These are phyloP conservation scores for Trinorchestia longiramus DNA, from an alignment of 1,140 invertebrate genomes.

Conservation along the genomic window DNA sequence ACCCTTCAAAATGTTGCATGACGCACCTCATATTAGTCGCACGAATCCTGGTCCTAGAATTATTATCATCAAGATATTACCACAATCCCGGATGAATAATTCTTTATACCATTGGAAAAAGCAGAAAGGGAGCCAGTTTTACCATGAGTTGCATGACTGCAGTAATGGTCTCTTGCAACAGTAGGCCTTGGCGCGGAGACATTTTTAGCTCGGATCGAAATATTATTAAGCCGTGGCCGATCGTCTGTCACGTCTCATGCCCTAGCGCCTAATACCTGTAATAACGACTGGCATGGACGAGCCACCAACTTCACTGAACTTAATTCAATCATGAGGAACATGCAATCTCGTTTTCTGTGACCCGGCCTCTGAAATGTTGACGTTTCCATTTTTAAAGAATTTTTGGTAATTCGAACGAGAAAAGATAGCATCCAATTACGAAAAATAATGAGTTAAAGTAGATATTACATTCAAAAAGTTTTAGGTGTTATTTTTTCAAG, in stretches of 20 bases:
- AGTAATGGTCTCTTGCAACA: background rate
- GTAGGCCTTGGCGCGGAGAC: background rate
- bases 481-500: no score
- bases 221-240: constrained; percentile 14
- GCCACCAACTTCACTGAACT: constrained; percentile 21
- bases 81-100: background rate
- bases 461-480: no score
- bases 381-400: no score
- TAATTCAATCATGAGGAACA: constrained; percentile 18
- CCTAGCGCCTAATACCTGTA: background rate
- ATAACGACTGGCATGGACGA: background rate
- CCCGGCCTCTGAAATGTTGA: no score
- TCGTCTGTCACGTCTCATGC: constrained; percentile 21
- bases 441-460: no score
- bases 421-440: no score
- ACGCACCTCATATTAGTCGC: background rate
- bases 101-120: background rate
- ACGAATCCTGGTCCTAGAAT: background rate
- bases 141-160: constrained; percentile 3
- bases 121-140: background rate
- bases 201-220: constrained; percentile 13
- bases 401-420: no score
- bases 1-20: background rate
- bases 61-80: background rate
- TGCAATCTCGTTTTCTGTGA: background rate